These are phyloP conservation scores for Andrena hattorfiana DNA, from an alignment of 2,888 invertebrate species.

Conservation along the genomic window DNA sequence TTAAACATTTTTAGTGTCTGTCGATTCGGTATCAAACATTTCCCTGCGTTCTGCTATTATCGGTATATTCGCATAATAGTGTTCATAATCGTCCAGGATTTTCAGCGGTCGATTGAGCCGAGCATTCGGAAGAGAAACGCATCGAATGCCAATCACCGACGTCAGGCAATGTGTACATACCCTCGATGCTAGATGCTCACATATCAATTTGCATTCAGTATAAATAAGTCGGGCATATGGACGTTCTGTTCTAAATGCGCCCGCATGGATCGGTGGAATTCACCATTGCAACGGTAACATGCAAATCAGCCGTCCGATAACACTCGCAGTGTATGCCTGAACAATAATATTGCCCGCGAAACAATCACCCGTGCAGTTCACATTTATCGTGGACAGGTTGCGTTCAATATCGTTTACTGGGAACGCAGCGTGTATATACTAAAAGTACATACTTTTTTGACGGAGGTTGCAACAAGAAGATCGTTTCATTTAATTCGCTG, in stretches of 20 bases:
- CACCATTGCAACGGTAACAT: slow-evolving; percentile 35
- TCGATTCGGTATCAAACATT: background rate
- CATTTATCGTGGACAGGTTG: background rate
- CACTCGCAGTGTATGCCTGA: slow-evolving; percentile 5
- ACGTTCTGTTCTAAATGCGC: slow-evolving; percentile 35
- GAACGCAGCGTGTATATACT: background rate
- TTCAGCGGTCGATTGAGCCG: slow-evolving; percentile 40
- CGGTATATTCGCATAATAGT: slow-evolving; percentile 3
- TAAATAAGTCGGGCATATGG: slow-evolving; percentile 57
- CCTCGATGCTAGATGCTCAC: slow-evolving; percentile 42
- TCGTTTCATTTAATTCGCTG: no score
- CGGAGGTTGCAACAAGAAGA: background rate
- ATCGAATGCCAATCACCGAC: slow-evolving; percentile 39
- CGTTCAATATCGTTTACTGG: background rate
- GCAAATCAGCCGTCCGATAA: slow-evolving; percentile 52
- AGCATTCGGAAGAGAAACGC: slow-evolving; percentile 14
- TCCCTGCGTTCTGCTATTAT: background rate
- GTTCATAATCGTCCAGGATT: slow-evolving; percentile 45
- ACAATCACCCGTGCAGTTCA: slow-evolving; percentile 20
- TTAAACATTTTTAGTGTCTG: background rate
- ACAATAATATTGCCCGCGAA: slow-evolving; percentile 45
- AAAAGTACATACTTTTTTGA: background rate
- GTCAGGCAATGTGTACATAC: slow-evolving; percentile 15
- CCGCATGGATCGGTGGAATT: slow-evolving; percentile 46
- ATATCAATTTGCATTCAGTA: slow-evolving; percentile 65